Conservation (phyloP, 2,888 invertebrate genomes). For the Ditylenchus weischeri region DNA sequence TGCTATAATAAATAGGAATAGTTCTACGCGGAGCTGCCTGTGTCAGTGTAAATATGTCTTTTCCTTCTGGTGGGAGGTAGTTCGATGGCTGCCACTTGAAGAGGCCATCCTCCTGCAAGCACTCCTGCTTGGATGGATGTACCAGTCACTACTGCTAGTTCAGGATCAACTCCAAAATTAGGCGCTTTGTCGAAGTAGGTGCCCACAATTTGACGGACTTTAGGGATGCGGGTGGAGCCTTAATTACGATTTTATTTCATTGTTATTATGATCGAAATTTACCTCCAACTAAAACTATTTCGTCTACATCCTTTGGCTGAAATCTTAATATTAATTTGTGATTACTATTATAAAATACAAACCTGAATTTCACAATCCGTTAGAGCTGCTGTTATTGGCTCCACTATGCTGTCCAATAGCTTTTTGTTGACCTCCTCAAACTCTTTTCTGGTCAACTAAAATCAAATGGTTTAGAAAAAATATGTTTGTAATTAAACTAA, state of each 20-base stretch:
- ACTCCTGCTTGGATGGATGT: conserved; percentile 64
- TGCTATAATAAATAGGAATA: too few relatives aligned
- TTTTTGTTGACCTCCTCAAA: conserved; percentile 62
- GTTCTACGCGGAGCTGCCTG: too few relatives aligned
- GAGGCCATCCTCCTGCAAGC: conserved; percentile 64
- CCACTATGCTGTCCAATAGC: conserved; percentile 61
- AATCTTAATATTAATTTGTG: too few relatives aligned
- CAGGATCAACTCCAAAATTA: conserved; percentile 61
- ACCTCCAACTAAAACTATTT: conserved; percentile 64
- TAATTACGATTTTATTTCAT: too few relatives aligned
- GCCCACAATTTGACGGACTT: conserved; percentile 61
- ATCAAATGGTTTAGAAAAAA: conserved; percentile 10
- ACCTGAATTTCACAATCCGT: conserved; percentile 52
- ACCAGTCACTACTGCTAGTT: conserved; percentile 63
- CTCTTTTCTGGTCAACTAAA: conserved; percentile 57
- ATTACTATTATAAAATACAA: too few relatives aligned
- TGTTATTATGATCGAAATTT: too few relatives aligned
- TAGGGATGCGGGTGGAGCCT: conserved; percentile 62
- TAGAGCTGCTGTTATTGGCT: conserved; percentile 61
- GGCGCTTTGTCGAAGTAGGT: conserved; percentile 60
- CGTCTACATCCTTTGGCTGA: conserved; percentile 59
- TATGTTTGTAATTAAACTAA: conserved; percentile 13
- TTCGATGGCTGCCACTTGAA: conserved; percentile 60
- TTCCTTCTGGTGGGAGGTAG: conserved; percentile 48
- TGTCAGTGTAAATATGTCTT: conserved; percentile 48